phyloP scores from a whole-genome alignment of 2,888 invertebrate genomes.

The Ganaspis brasiliensis region DNA sequence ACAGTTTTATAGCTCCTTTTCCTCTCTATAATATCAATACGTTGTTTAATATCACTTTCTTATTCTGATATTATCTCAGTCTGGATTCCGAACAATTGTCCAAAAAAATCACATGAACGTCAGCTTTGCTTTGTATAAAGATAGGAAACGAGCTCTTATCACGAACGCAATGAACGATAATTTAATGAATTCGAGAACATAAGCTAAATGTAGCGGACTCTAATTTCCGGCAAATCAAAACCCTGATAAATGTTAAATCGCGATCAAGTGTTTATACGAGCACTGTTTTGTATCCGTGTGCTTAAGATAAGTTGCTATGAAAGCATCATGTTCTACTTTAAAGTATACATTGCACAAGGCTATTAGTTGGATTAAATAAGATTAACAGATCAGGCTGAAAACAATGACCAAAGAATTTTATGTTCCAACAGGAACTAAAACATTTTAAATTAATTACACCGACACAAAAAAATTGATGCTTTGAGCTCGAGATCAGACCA shows the following conservation, averaged over 20 bases:
- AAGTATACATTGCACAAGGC: neutral
- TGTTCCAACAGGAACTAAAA: neutral
- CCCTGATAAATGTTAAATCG: neutral
- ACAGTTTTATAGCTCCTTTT: too few species aligned
- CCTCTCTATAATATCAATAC: too few species aligned
- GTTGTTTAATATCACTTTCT: too few species aligned
- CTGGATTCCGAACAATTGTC: too few species aligned
- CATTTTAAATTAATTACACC: neutral
- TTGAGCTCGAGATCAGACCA: too few species aligned
- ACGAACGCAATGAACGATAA: too few species aligned
- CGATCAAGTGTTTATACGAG: neutral
- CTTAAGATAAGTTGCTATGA: neutral
- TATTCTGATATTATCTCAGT: too few species aligned
- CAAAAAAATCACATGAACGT: too few species aligned
- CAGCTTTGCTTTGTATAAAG: too few species aligned
- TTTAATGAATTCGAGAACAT: neutral
- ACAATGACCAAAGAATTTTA: neutral
- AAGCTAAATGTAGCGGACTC: neutral
- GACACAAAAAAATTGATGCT: too few species aligned
- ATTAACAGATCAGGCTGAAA: neutral
- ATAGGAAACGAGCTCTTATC: too few species aligned
- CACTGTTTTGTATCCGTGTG: neutral
- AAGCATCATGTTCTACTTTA: neutral
- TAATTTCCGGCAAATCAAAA: neutral
- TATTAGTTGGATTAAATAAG: constrained; percentile 3